Evolutionary conservation across 2,888 invertebrate species (phyloP), one percentile per base, ranked within the genome.

Genomic region (Crematogaster levior): DNA sequence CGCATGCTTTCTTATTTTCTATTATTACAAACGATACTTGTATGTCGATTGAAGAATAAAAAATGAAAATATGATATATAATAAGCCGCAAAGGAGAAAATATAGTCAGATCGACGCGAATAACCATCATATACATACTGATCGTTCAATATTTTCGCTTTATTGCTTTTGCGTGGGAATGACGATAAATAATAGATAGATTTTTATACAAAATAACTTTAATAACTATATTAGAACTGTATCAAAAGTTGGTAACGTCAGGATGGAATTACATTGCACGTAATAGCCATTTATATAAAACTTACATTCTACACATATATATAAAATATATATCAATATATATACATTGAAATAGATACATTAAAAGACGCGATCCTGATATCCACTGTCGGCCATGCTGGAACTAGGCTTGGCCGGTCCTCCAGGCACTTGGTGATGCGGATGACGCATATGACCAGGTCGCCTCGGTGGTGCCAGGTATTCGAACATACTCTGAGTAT

Each of bases 401-500:
- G 94, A 92, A 51, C 94, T 94, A 3, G 95, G 95, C 89, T 95
- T 94, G 0, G 95, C 93, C 94, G 95, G 93, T 93, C 95, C 89
- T 93, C 94, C 93, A 61, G 94, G 90, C 51, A 93, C 92, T 93
- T 96, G 96, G 89, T 96, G 96, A 93, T 97, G 97, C 89, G 97
- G 83, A 27, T 80, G 80, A 27, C 80, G 80, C 60, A 80, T 61
- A 85, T 97, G 96, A 10, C 96, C 96, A 0, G 96, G 95, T 92
- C 98, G 92, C 92, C 98, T 91, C 80, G 98, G 96, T 86, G 97
- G 96, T 85, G 97, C 96, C 84, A 99, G 95, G 94, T 97, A 99
- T 94, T 99, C 99, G 94, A 99, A 99, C 99, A 99, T 99, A 94
- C 98, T 98, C 86, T 96, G 98, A 86, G 96, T 97, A 95, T 98